Evolutionary conservation across 2,113 vertebrate species (phyloP).

Genomic region (Notothenia rossii): DNA sequence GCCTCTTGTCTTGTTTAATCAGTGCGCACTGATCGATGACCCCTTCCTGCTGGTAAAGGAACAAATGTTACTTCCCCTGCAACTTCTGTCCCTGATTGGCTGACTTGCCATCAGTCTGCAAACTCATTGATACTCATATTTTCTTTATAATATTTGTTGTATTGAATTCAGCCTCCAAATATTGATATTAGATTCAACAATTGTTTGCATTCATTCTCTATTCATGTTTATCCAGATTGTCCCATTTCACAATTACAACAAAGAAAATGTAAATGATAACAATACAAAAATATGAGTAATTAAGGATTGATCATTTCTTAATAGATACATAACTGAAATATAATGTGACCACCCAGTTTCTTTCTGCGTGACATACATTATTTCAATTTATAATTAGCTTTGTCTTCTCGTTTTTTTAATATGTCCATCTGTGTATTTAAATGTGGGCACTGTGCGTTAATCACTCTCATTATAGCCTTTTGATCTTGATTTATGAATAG

Average conservation of each 20-base stretch:
- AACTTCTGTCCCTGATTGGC: conserved; percentile 33
- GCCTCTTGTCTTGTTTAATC: conserved; percentile 75
- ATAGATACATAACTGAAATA: not conserved
- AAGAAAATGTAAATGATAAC: not conserved
- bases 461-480: not conserved
- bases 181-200: not conserved
- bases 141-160: not conserved
- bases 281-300: not conserved
- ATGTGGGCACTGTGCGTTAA: not conserved
- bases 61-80: conserved; percentile 29
- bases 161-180: not conserved
- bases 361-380: not conserved
- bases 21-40: conserved; percentile 53
- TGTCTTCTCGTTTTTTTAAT: not conserved
- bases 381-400: not conserved
- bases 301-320: not conserved
- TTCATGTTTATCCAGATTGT: not conserved
- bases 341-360: not conserved
- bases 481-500: not conserved
- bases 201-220: not conserved
- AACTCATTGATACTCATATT: conserved; percentile 22
- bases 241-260: not conserved
- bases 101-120: not conserved
- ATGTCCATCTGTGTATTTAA: not conserved
- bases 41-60: conserved; percentile 36